Base-by-base conservation (phyloP, 2,113 vertebrate genomes). In the Heterochromis multidens region DNA sequence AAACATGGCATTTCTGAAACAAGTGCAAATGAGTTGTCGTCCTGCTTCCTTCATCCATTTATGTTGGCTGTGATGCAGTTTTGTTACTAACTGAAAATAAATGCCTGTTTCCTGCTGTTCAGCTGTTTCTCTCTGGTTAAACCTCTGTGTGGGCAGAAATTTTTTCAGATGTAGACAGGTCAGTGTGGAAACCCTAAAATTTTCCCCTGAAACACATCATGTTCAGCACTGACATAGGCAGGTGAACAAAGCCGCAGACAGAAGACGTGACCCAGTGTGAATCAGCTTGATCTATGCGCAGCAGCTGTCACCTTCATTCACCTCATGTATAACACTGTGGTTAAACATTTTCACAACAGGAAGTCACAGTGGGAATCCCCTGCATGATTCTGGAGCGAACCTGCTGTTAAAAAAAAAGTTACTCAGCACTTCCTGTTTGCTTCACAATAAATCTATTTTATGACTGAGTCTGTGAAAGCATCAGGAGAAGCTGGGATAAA, bases 321-420 rank as follows among this genome's bases (percentile, higher is more conserved):
- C 37, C 65, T 70, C n/a, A 40, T 7, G 17, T 54, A 8, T 54
- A 19, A 57, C 10, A 12, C 23, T 11, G 14, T 9, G 65, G 40
- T 72, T 49, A 27, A 49, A 70, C 65, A 27, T 25, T 4, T 25
- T 4, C 63, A 1, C 43, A 6, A 4, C 67, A 72, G 67, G 25
- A 72, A 52, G 67, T 52, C 17, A 52, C 17, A 52, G 40, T 12
- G 65, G 65, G 23, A 70, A 70, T 29, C 65, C 54, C 65, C 0
- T 12, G 4, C 2, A 0, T 14, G 4, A 43, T 8, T 23, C 35
- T 19, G 46, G 23, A 19, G 43, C 13, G 17, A 21, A 49, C 1
- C 6, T 21, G 43, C 67, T 74, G 27, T 0, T 52, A 13, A 1
- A 52, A 74, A n/a, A n/a, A 17, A 74, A 49, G 9, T 49, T 8